Conservation (phyloP, 30 jellyfish, hydroid and myxozoan genomes). For the Aurelia sp. region DNA sequence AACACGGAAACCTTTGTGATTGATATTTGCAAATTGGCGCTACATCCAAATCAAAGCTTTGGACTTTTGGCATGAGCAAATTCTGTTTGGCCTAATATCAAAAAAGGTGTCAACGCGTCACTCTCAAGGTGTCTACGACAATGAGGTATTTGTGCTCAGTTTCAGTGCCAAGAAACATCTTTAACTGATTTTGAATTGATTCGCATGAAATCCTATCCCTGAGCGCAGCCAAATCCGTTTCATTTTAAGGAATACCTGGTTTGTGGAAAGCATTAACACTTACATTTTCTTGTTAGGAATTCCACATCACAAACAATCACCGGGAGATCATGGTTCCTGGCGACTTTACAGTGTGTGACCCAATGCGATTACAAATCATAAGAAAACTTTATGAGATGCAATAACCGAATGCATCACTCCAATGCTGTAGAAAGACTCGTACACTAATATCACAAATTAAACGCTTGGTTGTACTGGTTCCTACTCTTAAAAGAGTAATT, state of each 20-base stretch:
- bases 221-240: background rate
- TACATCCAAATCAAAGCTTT: too few species aligned
- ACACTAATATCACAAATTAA: background rate
- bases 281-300: background rate
- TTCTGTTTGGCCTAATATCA: too few species aligned
- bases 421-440: background rate
- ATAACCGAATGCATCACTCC: background rate
- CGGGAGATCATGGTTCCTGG: constrained; percentile 12
- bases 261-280: background rate
- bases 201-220: too few species aligned
- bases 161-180: too few species aligned
- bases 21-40: too few species aligned
- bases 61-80: too few species aligned
- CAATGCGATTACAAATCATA: background rate
- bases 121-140: too few species aligned
- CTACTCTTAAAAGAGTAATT: background rate
- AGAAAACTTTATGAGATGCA: background rate
- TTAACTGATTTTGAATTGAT: too few species aligned
- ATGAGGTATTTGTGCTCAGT: too few species aligned
- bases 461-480: background rate
- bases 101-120: too few species aligned
- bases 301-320: constrained; percentile 8
- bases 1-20: too few species aligned
- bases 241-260: background rate
- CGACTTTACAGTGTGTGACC: constrained; percentile 6